Evolutionary conservation across 2,888 invertebrate genomes (phyloP).

Genomic region (Drosophila vallismaia): DNA sequence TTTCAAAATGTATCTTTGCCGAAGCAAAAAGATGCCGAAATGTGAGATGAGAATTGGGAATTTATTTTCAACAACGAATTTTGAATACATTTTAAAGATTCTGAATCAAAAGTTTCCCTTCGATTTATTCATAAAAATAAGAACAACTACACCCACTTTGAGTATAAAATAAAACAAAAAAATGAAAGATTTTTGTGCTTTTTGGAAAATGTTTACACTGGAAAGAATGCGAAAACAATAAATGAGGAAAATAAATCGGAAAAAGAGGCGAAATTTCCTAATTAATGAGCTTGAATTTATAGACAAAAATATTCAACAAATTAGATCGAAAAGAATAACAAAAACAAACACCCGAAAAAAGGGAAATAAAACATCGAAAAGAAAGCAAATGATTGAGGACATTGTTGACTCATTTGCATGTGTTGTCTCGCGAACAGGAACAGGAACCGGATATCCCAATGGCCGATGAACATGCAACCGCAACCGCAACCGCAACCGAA

Average conservation of each 20-base stretch:
- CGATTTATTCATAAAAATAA: background rate
- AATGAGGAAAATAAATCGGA: slow-evolving; percentile 21
- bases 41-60: slow-evolving; percentile 22
- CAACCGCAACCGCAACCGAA: background rate
- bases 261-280: slow-evolving; percentile 48
- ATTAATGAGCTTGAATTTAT: slow-evolving; percentile 53
- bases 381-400: slow-evolving; percentile 10
- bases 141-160: background rate
- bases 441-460: slow-evolving; percentile 39
- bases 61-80: background rate
- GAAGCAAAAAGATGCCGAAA: slow-evolving; percentile 31
- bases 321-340: slow-evolving; percentile 32
- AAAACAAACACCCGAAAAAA: slow-evolving; percentile 7
- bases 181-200: slow-evolving; percentile 21
- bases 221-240: slow-evolving; percentile 24
- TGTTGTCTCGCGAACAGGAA: slow-evolving; percentile 42
- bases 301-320: slow-evolving; percentile 61
- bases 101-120: too few relatives aligned
- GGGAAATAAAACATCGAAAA: background rate
- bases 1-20: slow-evolving; percentile 69
- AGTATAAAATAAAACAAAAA: slow-evolving; percentile 24
- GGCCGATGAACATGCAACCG: slow-evolving; percentile 60
- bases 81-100: background rate
- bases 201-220: slow-evolving; percentile 30
- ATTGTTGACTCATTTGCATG: slow-evolving; percentile 55